A percentile compares a stretch with the other conserved stretches of the same genome.
These are phyloP conservation scores for Harpalus rufipes DNA, from an alignment of 2,888 invertebrate genomes.

Conservation along the genomic window DNA sequence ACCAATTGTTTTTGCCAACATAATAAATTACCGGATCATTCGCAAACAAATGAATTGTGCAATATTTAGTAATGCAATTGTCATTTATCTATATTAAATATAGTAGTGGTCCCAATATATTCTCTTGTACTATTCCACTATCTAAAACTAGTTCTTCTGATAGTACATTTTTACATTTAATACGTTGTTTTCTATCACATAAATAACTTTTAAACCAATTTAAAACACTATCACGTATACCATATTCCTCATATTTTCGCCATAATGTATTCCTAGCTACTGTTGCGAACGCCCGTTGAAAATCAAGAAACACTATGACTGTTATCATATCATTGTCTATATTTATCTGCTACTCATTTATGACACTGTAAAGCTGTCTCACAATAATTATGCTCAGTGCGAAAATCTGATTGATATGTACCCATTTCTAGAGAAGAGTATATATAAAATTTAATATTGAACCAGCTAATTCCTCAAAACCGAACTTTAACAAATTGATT, in stretches of 20 bases:
- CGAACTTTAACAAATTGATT: too few species aligned
- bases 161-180: neutral
- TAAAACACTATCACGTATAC: neutral
- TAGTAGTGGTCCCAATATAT: neutral
- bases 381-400: neutral
- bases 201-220: too few species aligned
- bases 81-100: constrained; percentile 11
- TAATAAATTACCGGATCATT: too few species aligned
- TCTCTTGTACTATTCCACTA: constrained; percentile 4
- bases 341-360: neutral
- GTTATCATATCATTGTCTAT: neutral
- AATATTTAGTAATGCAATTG: too few species aligned
- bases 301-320: neutral
- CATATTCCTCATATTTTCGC: neutral
- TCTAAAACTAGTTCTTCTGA: too few species aligned
- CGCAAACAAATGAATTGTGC: too few species aligned
- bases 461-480: too few species aligned
- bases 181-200: neutral
- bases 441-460: too few species aligned
- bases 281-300: neutral
- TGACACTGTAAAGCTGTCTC: neutral
- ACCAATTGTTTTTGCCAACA: too few species aligned
- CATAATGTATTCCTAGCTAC: constrained; percentile 7
- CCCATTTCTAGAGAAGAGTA: too few species aligned
- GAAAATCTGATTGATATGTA: neutral